phyloP scores from a whole-genome alignment of 2,888 invertebrate genomes.

The Aethes cnicana region DNA sequence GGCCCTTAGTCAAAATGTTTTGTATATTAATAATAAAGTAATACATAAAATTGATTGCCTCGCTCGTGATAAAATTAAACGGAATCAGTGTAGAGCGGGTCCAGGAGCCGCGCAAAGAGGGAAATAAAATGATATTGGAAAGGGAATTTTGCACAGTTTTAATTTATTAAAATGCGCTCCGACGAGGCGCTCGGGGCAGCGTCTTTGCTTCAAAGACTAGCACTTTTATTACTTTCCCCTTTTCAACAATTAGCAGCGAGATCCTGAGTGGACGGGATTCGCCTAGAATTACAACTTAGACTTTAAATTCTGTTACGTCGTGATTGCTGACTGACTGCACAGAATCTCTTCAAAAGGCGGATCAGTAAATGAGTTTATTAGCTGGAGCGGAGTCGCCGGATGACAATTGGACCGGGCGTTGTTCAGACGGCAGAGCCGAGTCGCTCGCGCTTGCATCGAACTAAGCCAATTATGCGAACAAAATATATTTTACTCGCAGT shows the following conservation, averaged over 20 bases:
- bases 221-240: conserved; percentile 76
- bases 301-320: conserved; percentile 66
- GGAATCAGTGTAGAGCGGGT: conserved; percentile 60
- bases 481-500: conserved; percentile 19
- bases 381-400: conserved; percentile 51
- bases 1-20: conserved; percentile 33
- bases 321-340: conserved; percentile 52
- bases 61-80: conserved; percentile 54
- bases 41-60: conserved; percentile 54
- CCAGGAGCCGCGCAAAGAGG: conserved; percentile 54
- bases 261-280: conserved; percentile 62
- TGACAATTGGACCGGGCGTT: conserved; percentile 64
- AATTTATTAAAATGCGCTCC: conserved; percentile 79
- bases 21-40: conserved; percentile 49
- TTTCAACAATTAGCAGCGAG: conserved; percentile 75
- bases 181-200: conserved; percentile 60
- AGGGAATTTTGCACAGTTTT: conserved; percentile 77
- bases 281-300: conserved; percentile 64
- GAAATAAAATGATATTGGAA: conserved; percentile 75
- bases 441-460: conserved; percentile 27
- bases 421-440: conserved; percentile 42
- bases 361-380: conserved; percentile 64
- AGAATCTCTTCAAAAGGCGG: conserved; percentile 27
- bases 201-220: conserved; percentile 76
- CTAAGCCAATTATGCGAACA: conserved; percentile 30